These are phyloP conservation scores for Plectrocnemia conspersa DNA, from an alignment of 1,140 invertebrate genomes.

Conservation along the genomic window DNA sequence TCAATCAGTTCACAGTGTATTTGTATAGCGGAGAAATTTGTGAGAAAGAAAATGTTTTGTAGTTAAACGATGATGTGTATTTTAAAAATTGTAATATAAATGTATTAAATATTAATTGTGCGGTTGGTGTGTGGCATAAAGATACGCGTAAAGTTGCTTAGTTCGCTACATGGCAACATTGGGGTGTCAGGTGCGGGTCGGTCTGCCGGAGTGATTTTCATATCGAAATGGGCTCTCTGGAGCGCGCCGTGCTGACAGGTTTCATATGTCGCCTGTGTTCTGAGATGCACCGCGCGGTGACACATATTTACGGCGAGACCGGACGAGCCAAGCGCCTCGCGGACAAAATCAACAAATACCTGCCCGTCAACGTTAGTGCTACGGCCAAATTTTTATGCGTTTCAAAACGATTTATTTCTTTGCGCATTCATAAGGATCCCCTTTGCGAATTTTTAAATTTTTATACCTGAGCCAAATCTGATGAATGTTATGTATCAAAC, in stretches of 20 bases:
- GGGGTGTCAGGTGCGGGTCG: neutral
- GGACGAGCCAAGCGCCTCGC: constrained; percentile 65
- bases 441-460: too few relatives aligned
- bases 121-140: too few relatives aligned
- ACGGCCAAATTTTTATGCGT: constrained; percentile 5
- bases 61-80: too few relatives aligned
- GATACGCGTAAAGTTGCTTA: neutral
- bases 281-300: constrained; percentile 72
- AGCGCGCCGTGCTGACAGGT: constrained; percentile 68
- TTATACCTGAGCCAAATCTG: too few relatives aligned
- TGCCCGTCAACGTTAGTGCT: constrained; percentile 65
- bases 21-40: too few relatives aligned
- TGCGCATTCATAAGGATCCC: too few relatives aligned
- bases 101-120: too few relatives aligned
- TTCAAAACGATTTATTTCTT: too few relatives aligned
- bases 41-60: too few relatives aligned
- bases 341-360: constrained; percentile 70
- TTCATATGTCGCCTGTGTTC: constrained; percentile 75
- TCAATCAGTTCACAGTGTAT: too few relatives aligned
- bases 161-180: neutral
- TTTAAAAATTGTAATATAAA: too few relatives aligned
- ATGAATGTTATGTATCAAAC: too few relatives aligned
- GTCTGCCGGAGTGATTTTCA: neutral
- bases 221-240: constrained; percentile 65
- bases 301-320: constrained; percentile 73